Conservation (phyloP, 2,797 vertebrate species). For the Euthynnus affinis region DNA sequence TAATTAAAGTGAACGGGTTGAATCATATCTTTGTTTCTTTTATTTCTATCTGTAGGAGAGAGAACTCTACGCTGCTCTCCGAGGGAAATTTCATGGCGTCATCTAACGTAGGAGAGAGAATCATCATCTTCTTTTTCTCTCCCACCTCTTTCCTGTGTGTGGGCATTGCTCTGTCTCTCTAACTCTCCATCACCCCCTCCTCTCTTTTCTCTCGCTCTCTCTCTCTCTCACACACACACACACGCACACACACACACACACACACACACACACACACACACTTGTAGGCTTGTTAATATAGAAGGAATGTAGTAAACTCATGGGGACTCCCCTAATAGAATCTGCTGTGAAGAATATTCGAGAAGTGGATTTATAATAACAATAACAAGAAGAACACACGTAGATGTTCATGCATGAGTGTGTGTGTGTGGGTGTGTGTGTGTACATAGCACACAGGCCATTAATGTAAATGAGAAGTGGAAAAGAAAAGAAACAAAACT, state of each 20-base stretch:
- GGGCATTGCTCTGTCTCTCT: conserved; percentile 34
- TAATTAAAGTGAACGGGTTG: conserved; percentile 31
- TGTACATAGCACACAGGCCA: background rate
- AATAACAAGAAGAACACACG: background rate
- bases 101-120: conserved; percentile 31
- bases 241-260: background rate
- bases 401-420: background rate
- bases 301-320: conserved; percentile 39
- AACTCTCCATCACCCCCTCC: conserved; percentile 8
- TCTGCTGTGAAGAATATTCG: conserved; percentile 16
- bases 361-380: conserved; percentile 17
- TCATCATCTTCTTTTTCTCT: conserved; percentile 23
- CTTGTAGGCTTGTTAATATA: conserved; percentile 30
- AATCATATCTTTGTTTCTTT: conserved; percentile 22
- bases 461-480: background rate
- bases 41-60: conserved; percentile 2
- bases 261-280: conserved; percentile 9
- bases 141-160: conserved; percentile 45
- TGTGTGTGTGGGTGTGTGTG: no score
- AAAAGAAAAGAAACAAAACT: background rate
- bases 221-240: background rate
- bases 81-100: conserved; percentile 14
- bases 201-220: background rate
- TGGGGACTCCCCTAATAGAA: conserved; percentile 25
- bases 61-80: conserved; percentile 3